These are phyloP conservation scores for Tenthredo amoena DNA, from an alignment of 2,888 invertebrate genomes.

Conservation along the genomic window DNA sequence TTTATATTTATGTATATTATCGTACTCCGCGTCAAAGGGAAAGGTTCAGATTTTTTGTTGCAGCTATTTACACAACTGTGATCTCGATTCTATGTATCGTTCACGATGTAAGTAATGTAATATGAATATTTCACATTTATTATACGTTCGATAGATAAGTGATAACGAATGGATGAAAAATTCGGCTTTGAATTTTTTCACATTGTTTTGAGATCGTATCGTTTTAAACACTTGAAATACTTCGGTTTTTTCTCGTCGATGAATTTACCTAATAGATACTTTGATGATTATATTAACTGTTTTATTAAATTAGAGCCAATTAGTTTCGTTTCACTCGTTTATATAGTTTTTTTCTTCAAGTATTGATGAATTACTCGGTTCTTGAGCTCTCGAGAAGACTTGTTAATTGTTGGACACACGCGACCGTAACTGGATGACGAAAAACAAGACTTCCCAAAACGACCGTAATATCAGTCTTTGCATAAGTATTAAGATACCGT, in stretches of 20 bases:
- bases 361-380: background rate
- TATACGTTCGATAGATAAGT: background rate
- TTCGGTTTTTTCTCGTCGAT: background rate
- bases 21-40: slow-evolving; percentile 11
- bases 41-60: slow-evolving; percentile 22
- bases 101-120: background rate
- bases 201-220: background rate
- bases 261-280: background rate
- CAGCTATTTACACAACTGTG: background rate
- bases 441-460: background rate
- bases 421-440: slow-evolving; percentile 3
- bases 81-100: background rate
- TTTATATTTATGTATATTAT: slow-evolving; percentile 25
- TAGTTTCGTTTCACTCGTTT: background rate
- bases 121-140: background rate
- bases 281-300: background rate
- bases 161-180: background rate
- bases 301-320: background rate
- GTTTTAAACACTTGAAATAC: background rate
- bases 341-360: background rate
- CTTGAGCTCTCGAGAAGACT: background rate
- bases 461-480: background rate
- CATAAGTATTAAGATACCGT: background rate
- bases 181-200: background rate
- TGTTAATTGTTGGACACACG: slow-evolving; percentile 24